Evolutionary conservation across 1,140 invertebrate species (phyloP), one percentile per base, ranked within the genome.

Genomic region (Habropoda laboriosa): DNA sequence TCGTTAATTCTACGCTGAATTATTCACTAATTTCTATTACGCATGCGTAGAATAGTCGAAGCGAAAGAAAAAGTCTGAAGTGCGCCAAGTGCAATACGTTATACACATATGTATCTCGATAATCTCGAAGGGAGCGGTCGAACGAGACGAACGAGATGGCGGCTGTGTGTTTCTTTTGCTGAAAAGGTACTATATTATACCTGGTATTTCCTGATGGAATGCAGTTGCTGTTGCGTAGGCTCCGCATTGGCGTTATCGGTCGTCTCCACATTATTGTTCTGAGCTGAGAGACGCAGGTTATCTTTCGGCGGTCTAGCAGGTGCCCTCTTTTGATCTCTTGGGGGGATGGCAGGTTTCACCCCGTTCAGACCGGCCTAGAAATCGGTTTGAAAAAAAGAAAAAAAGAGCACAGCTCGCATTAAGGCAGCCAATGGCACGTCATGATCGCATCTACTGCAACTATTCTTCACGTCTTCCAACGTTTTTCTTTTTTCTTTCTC

Each of bases 181-280:
- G 32, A 38, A 38, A 3, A 21, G 7, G 7, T 12, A 68, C n/a
- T n/a, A n/a, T n/a, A n/a, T 70, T 80, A 58, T 94, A 98, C 97
- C 95, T 98, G 96, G 93, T 97, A 98, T 92, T 98, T 98, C 86
- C 96, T 96, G 90, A 98, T 98, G 89, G 97, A 96, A 86, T 98
- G 96, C 88, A 98, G 93, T 91, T 98, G 97, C 85, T 98, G 97
- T 83, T 96, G 94, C 66, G 96, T 97, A 30, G 96, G 96, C 83
- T 96, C 95, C 87, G 94, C 92, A 70, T 93, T 93, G 82, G 90
- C 92, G 89, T 94, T 91, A 81, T 93, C 93, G 57, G 89, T 90
- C 61, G 83, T 94, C 12, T 96, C 96, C 83, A 93, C 87, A 83
- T 93, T 93, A 76, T 92, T 93, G 87, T 93, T 92, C 68, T 90